These are phyloP conservation scores for Neocloeon triangulifer DNA, from an alignment of 1,140 invertebrate species.

Conservation along the genomic window DNA sequence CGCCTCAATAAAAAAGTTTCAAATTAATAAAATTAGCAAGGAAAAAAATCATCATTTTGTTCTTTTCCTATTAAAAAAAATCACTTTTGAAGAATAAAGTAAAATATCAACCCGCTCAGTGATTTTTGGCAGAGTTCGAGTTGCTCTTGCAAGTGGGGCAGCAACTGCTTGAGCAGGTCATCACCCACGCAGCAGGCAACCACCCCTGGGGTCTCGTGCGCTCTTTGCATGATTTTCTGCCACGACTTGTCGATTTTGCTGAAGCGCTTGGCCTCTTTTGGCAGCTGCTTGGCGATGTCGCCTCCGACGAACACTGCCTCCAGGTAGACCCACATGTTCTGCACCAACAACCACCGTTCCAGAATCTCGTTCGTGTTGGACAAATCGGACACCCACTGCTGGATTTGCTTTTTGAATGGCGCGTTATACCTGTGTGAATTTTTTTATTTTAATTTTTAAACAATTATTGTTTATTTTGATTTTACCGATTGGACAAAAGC, in stretches of 20 bases:
- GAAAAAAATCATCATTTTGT: conserved; percentile 3
- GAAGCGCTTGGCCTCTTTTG: conserved; percentile 81
- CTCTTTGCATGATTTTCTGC: conserved; percentile 93
- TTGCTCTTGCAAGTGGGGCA: conserved; percentile 92
- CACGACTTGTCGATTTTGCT: conserved; percentile 95
- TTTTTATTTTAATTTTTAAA: conserved; percentile 1
- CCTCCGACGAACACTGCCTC: conserved; percentile 96
- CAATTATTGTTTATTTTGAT: conserved; percentile 3
- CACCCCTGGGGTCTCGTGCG: conserved; percentile 84
- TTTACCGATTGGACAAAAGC: conserved; percentile 63
- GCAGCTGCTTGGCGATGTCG: conserved; percentile 92
- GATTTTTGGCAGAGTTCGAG: conserved; percentile 93
- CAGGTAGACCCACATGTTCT: conserved; percentile 96
- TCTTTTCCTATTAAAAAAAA: conserved; percentile 1
- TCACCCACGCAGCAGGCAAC: conserved; percentile 91
- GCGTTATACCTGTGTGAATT: conserved; percentile 60
- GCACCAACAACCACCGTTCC: conserved; percentile 86
- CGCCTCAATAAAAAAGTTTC: neutral
- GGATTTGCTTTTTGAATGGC: conserved; percentile 89
- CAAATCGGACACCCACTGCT: conserved; percentile 83
- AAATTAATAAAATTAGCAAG: too few species aligned
- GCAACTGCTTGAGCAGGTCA: conserved; percentile 70
- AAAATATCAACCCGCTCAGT: conserved; percentile 47
- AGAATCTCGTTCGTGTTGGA: conserved; percentile 93
- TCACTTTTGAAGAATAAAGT: too few species aligned